Percentiles rank a stretch among this genome's conserved stretches.
These are phyloP conservation scores for Bellardia bayeri DNA, from an alignment of 2,888 invertebrate genomes.

Conservation along the genomic window DNA sequence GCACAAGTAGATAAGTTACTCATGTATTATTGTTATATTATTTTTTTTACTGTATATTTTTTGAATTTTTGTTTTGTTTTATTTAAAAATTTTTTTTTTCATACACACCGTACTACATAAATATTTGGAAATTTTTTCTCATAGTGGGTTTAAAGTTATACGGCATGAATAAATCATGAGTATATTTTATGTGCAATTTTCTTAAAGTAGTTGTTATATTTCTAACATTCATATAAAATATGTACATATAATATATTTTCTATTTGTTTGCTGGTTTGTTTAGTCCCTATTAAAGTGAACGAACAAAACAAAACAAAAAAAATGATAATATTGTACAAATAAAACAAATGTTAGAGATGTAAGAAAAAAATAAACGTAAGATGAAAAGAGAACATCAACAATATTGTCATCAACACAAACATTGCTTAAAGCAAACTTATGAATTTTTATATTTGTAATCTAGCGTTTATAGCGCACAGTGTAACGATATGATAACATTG, in stretches of 20 bases:
- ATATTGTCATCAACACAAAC: constrained; percentile 75
- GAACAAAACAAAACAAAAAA: background rate
- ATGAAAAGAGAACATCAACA: constrained; percentile 66
- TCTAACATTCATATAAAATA: constrained; percentile 4
- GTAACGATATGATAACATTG: background rate
- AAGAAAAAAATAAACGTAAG: constrained; percentile 3
- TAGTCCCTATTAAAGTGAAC: constrained; percentile 4
- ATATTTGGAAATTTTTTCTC: constrained; percentile 3
- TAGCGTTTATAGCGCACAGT: constrained; percentile 66
- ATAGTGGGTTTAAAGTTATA: constrained; percentile 46
- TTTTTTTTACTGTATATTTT: constrained; percentile 7
- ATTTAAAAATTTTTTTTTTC: background rate
- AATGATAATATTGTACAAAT: background rate
- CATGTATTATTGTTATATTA: constrained; percentile 40
- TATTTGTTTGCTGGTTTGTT: constrained; percentile 14
- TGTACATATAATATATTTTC: background rate
- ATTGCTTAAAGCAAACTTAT: constrained; percentile 76
- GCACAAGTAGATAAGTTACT: constrained; percentile 20
- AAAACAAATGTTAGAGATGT: constrained; percentile 32
- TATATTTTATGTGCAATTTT: constrained; percentile 67
- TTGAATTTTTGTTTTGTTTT: constrained; percentile 6
- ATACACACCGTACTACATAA: background rate
- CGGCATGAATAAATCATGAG: constrained; percentile 67
- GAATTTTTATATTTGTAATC: constrained; percentile 77
- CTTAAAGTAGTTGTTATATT: constrained; percentile 53